phyloP scores from a whole-genome alignment of 2,113 vertebrate genomes.

The Paratilapia polleni region DNA sequence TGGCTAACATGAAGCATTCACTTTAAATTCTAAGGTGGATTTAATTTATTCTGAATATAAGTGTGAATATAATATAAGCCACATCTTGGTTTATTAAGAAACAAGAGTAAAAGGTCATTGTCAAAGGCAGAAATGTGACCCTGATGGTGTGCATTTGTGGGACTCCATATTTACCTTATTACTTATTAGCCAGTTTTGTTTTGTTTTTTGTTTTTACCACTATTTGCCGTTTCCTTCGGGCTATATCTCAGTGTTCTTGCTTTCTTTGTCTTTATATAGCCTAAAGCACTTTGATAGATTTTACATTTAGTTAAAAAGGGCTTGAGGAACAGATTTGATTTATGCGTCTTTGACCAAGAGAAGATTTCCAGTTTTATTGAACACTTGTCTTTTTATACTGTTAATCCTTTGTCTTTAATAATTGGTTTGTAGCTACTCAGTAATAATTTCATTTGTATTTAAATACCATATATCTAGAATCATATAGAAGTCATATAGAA shows the following conservation, averaged over 20 bases:
- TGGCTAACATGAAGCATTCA: conserved; percentile 40
- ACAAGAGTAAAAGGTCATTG: not conserved
- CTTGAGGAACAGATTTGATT: conserved; percentile 53
- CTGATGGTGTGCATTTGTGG: conserved; percentile 22
- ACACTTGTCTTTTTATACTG: conserved; percentile 12
- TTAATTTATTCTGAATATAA: conserved; percentile 23
- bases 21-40: conserved; percentile 12
- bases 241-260: conserved; percentile 8
- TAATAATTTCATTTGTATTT: conserved; percentile 44
- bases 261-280: conserved; percentile 31
- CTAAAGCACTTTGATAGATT: conserved; percentile 63
- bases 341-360: conserved; percentile 56
- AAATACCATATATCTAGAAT: not conserved
- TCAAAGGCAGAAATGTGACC: conserved; percentile 14
- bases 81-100: conserved; percentile 6
- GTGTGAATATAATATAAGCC: no score
- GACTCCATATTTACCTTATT: conserved; percentile 24
- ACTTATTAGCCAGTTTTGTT: conserved; percentile 25
- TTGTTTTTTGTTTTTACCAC: conserved; percentile 10
- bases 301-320: conserved; percentile 59
- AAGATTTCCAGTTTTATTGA: conserved; percentile 22
- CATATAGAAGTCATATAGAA: conserved; percentile 4
- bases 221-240: conserved; percentile 8
- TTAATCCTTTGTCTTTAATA: conserved; percentile 37
- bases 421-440: conserved; percentile 28